phyloP scores from a whole-genome alignment of 2,797 vertebrate species.

The Cuniculus paca region DNA sequence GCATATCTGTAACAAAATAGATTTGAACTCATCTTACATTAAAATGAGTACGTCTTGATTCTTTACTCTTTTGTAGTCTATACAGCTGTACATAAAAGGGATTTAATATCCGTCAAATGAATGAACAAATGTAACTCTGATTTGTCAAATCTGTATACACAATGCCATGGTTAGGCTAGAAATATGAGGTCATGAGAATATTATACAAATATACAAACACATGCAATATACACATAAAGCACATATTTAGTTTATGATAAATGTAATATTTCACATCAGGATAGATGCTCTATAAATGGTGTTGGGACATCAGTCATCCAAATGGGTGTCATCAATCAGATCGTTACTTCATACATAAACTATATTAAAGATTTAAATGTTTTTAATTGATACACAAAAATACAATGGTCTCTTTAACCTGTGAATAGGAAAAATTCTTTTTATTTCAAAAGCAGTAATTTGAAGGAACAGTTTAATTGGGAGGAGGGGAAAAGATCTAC shows the following conservation, averaged over 20 bases:
- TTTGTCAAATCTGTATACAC: background rate
- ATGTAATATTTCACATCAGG: background rate
- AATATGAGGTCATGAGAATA: background rate
- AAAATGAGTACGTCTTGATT: background rate
- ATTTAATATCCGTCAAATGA: background rate
- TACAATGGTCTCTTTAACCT: background rate
- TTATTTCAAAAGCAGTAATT: slow-evolving; percentile 32
- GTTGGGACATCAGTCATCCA: background rate
- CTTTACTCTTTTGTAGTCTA: background rate
- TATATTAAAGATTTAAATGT: slow-evolving; percentile 12
- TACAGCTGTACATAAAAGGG: background rate
- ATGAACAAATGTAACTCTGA: background rate
- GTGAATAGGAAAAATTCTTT: slow-evolving; percentile 1
- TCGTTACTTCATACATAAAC: background rate
- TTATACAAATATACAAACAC: background rate
- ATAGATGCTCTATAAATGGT: background rate
- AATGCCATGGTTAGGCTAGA: background rate
- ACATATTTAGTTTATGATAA: background rate
- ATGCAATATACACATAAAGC: background rate
- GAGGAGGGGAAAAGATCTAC: background rate
- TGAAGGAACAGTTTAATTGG: slow-evolving; percentile 22
- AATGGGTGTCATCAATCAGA: background rate
- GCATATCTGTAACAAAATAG: background rate
- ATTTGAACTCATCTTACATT: background rate
- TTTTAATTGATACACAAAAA: background rate